Percentiles rank a stretch among this genome's conserved stretches.
These are phyloP conservation scores for Pristionchus entomophagus DNA, from an alignment of 2,888 invertebrate species.

Conservation along the genomic window DNA sequence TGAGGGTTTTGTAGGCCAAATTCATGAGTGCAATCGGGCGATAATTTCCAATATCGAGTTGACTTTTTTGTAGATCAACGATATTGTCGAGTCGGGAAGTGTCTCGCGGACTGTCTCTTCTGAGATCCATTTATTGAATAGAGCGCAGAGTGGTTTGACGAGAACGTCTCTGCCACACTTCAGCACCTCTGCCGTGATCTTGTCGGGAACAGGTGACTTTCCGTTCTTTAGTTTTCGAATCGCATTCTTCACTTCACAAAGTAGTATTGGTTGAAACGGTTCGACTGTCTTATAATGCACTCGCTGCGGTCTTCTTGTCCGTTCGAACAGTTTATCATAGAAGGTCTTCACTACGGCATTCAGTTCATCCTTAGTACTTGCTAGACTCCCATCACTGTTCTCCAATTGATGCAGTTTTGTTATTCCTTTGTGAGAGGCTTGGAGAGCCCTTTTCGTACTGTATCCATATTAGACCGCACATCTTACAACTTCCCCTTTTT, in stretches of 20 bases:
- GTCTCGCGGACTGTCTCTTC: constrained; percentile 24
- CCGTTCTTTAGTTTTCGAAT: background rate
- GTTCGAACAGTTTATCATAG: background rate
- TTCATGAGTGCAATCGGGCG: constrained; percentile 51
- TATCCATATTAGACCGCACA: background rate
- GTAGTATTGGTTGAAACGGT: background rate
- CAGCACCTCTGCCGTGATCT: constrained; percentile 39
- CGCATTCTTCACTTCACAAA: background rate
- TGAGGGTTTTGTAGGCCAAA: constrained; percentile 42
- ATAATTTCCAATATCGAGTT: constrained; percentile 49
- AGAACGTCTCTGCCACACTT: background rate
- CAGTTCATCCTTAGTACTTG: background rate
- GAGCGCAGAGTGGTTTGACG: background rate
- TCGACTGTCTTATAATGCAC: constrained; percentile 63
- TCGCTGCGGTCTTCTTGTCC: background rate
- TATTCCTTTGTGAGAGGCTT: background rate
- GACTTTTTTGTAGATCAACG: constrained; percentile 35
- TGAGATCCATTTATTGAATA: background rate
- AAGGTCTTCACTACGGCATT: background rate
- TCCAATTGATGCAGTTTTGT: background rate
- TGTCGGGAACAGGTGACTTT: constrained; percentile 34
- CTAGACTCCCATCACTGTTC: background rate
- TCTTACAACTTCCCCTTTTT: background rate
- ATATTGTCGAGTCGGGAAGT: background rate
- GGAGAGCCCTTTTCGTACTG: background rate